Evolutionary conservation across 1,140 invertebrate species (phyloP), one percentile per base, ranked within the genome.

Genomic region (Drosophila watanabei): DNA sequence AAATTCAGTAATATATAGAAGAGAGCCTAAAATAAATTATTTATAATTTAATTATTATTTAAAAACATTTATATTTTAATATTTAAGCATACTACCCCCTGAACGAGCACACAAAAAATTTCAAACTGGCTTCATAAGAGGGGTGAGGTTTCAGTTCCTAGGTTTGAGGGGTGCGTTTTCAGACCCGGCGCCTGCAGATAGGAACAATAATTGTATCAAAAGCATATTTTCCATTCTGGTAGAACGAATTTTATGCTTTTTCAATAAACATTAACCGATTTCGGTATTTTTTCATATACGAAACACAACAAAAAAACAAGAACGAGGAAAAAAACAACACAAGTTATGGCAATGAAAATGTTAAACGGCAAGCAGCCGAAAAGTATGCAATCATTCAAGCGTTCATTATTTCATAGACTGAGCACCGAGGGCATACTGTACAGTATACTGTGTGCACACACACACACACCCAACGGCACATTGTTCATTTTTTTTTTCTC

Each of bases 161-260:
- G 79, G 82, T 58, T 81, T 37, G 75, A n/a, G n/a, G 87, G 82
- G 80, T 76, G 82, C 70, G 76, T 80, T 72, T 46, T 51, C 49
- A 54, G 75, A 54, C 33, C 76, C 77, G 76, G 71, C 64, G 87
- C 87, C 86, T 86, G 86, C 71, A 90, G 88, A 91, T 90, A 90
- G 86, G 88, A 80, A 90, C 85, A 90, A 89, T 92, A 89, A 92
- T 92, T 92, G 91, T 93, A 93, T 93, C 92, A 92, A 93, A 91
- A 93, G 92, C 92, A 93, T 93, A 93, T 93, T 93, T 93, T 93
- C 79, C 89, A 93, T 93, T 93, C 92, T 93, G 90, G 91, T 93
- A 92, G 92, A 93, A 92, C 92, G 92, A 93, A 92, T 93, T 93
- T 93, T 93, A 93, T 93, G 90, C 87, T 85, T 93, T 93, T 93